Percentiles rank a stretch among this genome's conserved stretches.
These are phyloP conservation scores for Caenorhabditis sp. DNA, from an alignment of 2,888 invertebrate species.

Conservation along the genomic window DNA sequence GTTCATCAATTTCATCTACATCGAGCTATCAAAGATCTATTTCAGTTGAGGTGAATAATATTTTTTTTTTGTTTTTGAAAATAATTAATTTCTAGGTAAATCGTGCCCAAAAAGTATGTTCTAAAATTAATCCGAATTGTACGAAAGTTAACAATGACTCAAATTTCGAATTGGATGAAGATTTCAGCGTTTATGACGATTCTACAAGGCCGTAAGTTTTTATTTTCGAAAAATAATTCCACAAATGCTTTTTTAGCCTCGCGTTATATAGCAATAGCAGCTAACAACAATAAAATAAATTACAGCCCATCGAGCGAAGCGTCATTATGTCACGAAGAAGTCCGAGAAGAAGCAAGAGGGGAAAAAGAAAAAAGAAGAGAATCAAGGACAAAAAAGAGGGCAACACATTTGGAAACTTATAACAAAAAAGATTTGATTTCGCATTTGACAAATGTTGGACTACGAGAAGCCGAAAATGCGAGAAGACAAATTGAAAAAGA, in stretches of 20 bases:
- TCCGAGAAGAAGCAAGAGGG: not conserved
- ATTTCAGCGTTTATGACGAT: not conserved
- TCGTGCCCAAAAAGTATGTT: not conserved
- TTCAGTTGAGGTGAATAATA: slow-evolving; percentile 8
- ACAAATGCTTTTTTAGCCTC: no score
- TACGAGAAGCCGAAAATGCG: slow-evolving; percentile 1
- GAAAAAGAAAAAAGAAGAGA: not conserved
- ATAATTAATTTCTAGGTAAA: not conserved
- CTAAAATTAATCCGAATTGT: not conserved
- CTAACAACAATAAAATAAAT: slow-evolving; percentile 1
- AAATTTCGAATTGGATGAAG: not conserved
- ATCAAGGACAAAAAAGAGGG: not conserved
- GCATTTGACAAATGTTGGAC: slow-evolving; percentile 2
- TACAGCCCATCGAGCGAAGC: slow-evolving; percentile 35
- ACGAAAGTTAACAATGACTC: not conserved
- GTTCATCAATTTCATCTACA: slow-evolving; percentile 13
- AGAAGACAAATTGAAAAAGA: slow-evolving; percentile 2
- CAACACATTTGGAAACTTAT: not conserved
- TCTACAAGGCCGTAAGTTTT: slow-evolving; percentile 8
- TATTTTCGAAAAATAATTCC: not conserved
- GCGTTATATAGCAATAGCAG: not conserved
- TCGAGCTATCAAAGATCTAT: slow-evolving; percentile 19
- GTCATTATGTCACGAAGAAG: slow-evolving; percentile 13
- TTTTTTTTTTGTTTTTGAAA: not conserved
- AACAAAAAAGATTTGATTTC: not conserved